Evolutionary conservation across 2,888 invertebrate species (phyloP).

Genomic region (Hyles lineata): DNA sequence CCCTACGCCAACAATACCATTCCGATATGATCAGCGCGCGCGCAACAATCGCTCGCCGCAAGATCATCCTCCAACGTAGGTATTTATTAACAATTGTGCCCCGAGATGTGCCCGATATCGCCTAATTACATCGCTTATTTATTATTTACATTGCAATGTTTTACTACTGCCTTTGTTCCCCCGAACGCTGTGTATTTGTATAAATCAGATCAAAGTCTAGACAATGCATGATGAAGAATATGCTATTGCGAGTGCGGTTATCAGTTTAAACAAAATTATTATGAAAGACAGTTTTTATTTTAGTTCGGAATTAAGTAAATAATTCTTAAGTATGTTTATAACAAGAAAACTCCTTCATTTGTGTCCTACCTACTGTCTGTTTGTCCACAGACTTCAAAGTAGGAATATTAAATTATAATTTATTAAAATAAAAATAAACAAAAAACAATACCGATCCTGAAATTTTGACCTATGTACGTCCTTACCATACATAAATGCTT

Average conservation of each 20-base stretch:
- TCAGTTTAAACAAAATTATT: neutral
- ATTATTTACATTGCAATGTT: conserved; percentile 40
- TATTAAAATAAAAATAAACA: no score
- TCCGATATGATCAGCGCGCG: conserved; percentile 47
- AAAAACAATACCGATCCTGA: no score
- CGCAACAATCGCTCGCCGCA: conserved; percentile 54
- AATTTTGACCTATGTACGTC: no score
- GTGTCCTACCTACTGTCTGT: no score
- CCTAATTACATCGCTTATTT: conserved; percentile 66
- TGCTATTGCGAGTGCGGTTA: neutral
- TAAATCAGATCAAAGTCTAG: neutral
- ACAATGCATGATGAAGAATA: neutral
- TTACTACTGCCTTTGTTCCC: conserved; percentile 10
- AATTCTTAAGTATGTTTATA: no score
- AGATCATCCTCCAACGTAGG: conserved; percentile 68
- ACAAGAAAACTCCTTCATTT: no score
- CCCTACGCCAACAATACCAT: conserved; percentile 45
- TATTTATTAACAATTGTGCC: conserved; percentile 77
- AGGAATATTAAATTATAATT: no score
- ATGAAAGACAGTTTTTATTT: no score
- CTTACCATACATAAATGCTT: no score
- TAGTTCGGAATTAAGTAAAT: no score
- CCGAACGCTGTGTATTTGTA: neutral
- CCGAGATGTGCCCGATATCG: conserved; percentile 63
- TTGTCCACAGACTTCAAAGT: no score